Evolutionary conservation across 2,113 vertebrate species (phyloP), one percentile per base, ranked within the genome.

Genomic region (Trogon surrucura): DNA sequence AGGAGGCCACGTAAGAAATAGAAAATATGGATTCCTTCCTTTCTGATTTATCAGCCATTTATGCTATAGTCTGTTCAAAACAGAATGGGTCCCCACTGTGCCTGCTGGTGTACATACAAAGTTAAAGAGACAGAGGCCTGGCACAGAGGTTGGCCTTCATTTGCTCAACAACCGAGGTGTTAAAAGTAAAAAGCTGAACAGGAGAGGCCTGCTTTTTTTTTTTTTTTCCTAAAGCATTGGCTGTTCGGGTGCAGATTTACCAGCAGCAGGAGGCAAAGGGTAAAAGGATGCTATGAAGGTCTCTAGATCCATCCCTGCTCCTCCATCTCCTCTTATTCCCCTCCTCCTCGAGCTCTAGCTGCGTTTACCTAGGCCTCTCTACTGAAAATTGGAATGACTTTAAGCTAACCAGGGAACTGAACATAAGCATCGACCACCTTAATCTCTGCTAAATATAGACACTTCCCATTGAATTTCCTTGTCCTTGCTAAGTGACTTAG

Each of bases 111-210:
- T 81, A 93, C 84, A 72, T 9, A 47, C 47, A 57, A 81, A 93
- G 57, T 78, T 88, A 82, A 87, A 85, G 71, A 93, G 74, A 92
- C 78, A 92, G 78, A 85, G 70, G 48, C 84, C 93, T 95, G 87
- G 88, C 85, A 89, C 58, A 96, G 62, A 83, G 67, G 50, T 93
- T 88, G 92, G 62, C 26, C 44, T 91, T 87, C 57, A 61, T 85
- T 91, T 89, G 77, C 91, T 95, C 53, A 71, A 30, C 48, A 92
- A 69, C 69, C 89, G 80, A 93, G 89, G 53, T 65, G 25, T 51
- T 78, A 74, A 47, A 75, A 86, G 56, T 32, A 74, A 91, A 89
- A 93, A 86, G 48, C 29, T 83, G 89, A 84, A 36, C 6, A 60
- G 64, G 32, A 71, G 18, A 91, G 53, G 47, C 16, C 41, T 41